Conservation (phyloP, 2,888 invertebrate genomes). For the Ptychoptera contaminata region DNA sequence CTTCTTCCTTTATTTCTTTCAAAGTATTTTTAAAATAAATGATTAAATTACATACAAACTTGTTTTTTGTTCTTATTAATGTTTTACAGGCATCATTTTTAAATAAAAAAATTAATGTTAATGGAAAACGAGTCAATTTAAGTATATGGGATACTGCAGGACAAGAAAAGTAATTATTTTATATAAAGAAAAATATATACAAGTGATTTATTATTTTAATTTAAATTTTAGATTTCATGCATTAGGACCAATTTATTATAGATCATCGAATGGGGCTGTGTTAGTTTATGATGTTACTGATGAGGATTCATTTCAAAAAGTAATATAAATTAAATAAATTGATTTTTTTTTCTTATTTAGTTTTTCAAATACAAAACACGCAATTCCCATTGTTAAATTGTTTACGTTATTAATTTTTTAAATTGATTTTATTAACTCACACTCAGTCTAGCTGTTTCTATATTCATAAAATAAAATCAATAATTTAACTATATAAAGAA, state of each 20-base stretch:
- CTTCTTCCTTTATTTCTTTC: not conserved
- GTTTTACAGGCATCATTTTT: slow-evolving; percentile 80
- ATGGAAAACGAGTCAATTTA: slow-evolving; percentile 75
- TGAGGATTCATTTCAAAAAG: slow-evolving; percentile 89
- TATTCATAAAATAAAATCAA: too few relatives aligned
- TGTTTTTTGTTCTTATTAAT: slow-evolving; percentile 3
- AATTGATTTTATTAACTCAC: slow-evolving; percentile 3
- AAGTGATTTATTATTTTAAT: too few relatives aligned
- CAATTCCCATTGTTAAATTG: too few relatives aligned
- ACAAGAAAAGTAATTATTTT: slow-evolving; percentile 83
- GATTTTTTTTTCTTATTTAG: too few relatives aligned
- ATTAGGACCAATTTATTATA: slow-evolving; percentile 92
- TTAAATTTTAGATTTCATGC: slow-evolving; percentile 56
- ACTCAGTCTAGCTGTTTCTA: too few relatives aligned
- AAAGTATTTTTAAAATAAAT: not conserved
- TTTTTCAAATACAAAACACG: too few relatives aligned
- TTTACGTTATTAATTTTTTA: slow-evolving; percentile 3
- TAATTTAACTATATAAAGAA: too few relatives aligned
- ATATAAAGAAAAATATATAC: not conserved
- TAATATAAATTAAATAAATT: slow-evolving; percentile 20
- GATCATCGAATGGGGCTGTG: slow-evolving; percentile 94
- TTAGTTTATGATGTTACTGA: slow-evolving; percentile 97
- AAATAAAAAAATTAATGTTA: slow-evolving; percentile 82
- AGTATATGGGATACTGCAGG: slow-evolving; percentile 99
- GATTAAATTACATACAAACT: not conserved